These are phyloP conservation scores for Poeciliopsis turneri DNA, from an alignment of 2,797 vertebrate genomes.

Conservation along the genomic window DNA sequence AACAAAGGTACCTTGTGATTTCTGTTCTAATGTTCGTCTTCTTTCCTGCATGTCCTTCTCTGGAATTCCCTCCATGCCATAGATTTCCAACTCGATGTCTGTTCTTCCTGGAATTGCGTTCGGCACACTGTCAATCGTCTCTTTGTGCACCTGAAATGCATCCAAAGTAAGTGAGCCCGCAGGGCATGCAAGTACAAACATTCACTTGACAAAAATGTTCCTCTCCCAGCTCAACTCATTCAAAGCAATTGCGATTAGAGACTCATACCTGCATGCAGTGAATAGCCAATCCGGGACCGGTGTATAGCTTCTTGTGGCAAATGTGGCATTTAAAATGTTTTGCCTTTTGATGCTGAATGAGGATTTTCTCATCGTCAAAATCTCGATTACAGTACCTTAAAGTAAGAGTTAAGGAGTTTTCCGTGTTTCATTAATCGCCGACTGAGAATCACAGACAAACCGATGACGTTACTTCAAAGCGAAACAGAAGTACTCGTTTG, in stretches of 20 bases:
- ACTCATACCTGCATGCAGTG: constrained; percentile 97
- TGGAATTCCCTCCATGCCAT: constrained; percentile 99
- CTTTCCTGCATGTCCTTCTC: constrained; percentile 99
- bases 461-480: not conserved
- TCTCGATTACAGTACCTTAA: constrained; percentile 97
- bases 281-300: constrained; percentile 96
- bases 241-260: not conserved
- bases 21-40: constrained; percentile 92
- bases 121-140: constrained; percentile 97
- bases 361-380: constrained; percentile 99
- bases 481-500: not conserved
- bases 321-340: constrained; percentile 99
- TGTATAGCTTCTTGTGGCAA: constrained; percentile 98
- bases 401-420: constrained; percentile 48
- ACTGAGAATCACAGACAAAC: not conserved
- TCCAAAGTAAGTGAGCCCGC: not conserved
- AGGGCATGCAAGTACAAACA: not conserved
- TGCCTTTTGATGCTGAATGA: constrained; percentile 99
- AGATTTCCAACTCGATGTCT: constrained; percentile 98
- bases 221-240: no score
- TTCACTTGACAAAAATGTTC: not conserved
- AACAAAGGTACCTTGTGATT: constrained; percentile 88
- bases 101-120: constrained; percentile 98
- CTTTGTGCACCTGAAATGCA: constrained; percentile 92
- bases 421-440: not conserved